Base-by-base conservation (phyloP, 2,888 invertebrate genomes). In the Epiblema foenella region DNA sequence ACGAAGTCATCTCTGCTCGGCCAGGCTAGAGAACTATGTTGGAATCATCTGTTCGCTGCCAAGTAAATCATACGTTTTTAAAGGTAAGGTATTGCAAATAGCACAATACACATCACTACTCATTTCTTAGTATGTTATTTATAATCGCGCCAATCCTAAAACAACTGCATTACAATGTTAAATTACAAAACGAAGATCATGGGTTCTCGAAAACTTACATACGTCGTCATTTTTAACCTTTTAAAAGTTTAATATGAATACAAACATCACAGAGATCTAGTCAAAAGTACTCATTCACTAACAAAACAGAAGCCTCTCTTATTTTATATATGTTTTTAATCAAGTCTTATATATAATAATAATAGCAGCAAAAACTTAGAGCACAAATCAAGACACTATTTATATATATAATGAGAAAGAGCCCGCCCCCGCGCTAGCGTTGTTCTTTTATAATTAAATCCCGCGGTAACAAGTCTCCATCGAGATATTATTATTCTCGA, bases 181-280 rank as follows among this genome's bases (percentile, higher is more conserved):
- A 56, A 65, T 42, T 39, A 54, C 54, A 37, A 42, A 29, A 46
- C 56, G 42, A 56, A 29, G 42, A 66, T 66, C 52, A 54, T 46
- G 59, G 59, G 33, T 58, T 46, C 54, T 58, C 59, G 42, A 54
- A 60, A 51, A 57, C 17, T 39, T 64, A 64, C 17, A 60, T 60
- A 65, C 60, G 60, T 71, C 56, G 71, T 60, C 62, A 33, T 66
- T 59, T 46, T 66, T 37, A 60, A 62, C 18, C 39, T 24, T 71
- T n/a, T 29, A 11, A 18, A 49, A 51, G 60, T 54, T 54, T 46
- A 42, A 51, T 58, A 67, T 57, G 59, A 65, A 65, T 57, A 68
- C 64, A 57, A 72, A 65, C 69, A 75, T 75, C 75, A 75, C 75
- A 74, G 74, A 75, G 68, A 75, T 75, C 75, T 75, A 74, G 60